Evolutionary conservation across 1,140 invertebrate genomes (phyloP).

Genomic region (Aphelenchoides besseyi): DNA sequence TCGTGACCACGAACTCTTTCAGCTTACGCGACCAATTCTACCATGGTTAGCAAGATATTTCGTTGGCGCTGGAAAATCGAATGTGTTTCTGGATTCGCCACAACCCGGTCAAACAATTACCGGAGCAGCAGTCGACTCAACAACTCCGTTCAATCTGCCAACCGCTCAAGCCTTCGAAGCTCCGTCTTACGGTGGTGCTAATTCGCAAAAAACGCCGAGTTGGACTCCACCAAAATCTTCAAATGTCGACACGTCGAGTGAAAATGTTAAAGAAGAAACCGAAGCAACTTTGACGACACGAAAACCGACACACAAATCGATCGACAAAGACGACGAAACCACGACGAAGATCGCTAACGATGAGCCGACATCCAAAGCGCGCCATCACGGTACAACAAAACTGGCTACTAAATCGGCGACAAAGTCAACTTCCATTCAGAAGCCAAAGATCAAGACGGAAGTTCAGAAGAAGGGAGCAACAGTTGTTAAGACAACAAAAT

Average conservation of each 20-base stretch:
- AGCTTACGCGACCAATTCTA: conserved; percentile 39
- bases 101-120: conserved; percentile 37
- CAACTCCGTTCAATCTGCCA: too few species aligned
- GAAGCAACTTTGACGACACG: not conserved
- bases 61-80: conserved; percentile 41
- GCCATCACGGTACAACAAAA: too few species aligned
- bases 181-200: not conserved
- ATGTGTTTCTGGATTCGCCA: conserved; percentile 40
- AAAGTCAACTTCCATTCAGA: not conserved
- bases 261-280: not conserved
- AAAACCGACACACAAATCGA: not conserved
- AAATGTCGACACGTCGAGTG: not conserved
- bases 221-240: not conserved
- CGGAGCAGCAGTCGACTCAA: too few species aligned
- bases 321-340: not conserved
- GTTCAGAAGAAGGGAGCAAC: not conserved
- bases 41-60: conserved; percentile 45
- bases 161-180: too few species aligned
- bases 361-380: not conserved
- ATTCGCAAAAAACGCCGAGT: not conserved
- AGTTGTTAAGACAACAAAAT: not conserved
- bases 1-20: too few species aligned
- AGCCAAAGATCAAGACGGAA: not conserved
- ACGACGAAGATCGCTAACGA: not conserved
- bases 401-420: not conserved